Base-by-base conservation (phyloP, 2,888 invertebrate genomes). In the Portevinia maculata region DNA sequence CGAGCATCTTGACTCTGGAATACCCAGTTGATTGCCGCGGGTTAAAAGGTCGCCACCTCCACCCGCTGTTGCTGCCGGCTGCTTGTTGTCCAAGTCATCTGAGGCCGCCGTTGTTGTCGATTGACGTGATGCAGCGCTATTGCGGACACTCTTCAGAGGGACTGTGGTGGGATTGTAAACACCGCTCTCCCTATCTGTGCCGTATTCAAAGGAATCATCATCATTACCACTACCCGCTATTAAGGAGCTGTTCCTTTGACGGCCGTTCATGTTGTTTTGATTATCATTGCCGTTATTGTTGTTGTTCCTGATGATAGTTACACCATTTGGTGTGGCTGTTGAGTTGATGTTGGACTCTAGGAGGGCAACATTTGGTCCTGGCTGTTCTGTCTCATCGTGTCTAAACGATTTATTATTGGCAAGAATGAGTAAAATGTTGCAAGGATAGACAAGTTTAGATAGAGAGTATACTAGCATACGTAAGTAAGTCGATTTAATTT, bases 91-190 rank as follows among this genome's bases (percentile, higher is more conserved):
- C 4, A 28, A 37, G 17, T 74, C 57, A 44, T 75, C 83, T 7
- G 74, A 84, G 34, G 69, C 71, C 41, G 32, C 73, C 7, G 76
- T 53, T 24, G 83, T 79, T 44, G 85, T 84, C 24, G 87, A 87
- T 34, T 87, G 87, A 1, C 89, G 87, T 17, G 89, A 89, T 11
- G 87, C 87, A 8, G 89, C 89, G 46, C 87, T 86, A 15, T 86
- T 88, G 86, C 88, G 88, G 15, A 85, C 86, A 34, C 85, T 87
- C 50, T 88, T 88, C 11, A 86, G 8, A 2, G 90, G 89, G 52
- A 87, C 85, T 5, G 90, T 90, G n/a, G 90, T 90, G 5, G 90
- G 88, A 87, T 89, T 90, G 62, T 90, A 90, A 32, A 90, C 90
- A 71, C 89, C 88, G 73, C 90, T 89, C 79, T 90, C 89, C 3